Evolutionary conservation across 1,140 invertebrate genomes (phyloP), one percentile per base, ranked within the genome.

Genomic region (Stenopsyche tienmushanensis): DNA sequence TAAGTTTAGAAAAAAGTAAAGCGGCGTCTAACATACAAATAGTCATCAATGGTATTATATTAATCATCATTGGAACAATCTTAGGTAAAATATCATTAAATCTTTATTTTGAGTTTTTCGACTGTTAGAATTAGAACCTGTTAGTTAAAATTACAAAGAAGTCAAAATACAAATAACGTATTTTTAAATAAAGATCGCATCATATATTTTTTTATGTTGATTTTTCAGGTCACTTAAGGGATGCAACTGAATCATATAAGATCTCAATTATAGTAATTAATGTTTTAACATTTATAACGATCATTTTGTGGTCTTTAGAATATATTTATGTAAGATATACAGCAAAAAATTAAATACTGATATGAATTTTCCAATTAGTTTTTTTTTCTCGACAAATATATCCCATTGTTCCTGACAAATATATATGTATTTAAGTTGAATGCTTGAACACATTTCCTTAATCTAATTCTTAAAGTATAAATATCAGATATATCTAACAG

Each of bases 11-110:
- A 18, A 83, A 45, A 71, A n/a, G n/a, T 7, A 34, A 13, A 34
- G 13, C 29, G 29, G 86, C 87, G 17, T 83, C 84, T 1, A 82
- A 85, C 0, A 83, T 89, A 39, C 86, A 88, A 73, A 83, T 86
- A 78, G 78, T 87, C 24, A 77, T 80, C 26, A 87, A 86, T 72
- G 85, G 85, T 7, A 72, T 86, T 13, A 79, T 87, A 39, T 80
- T 88, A 8, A 72, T 87, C 7, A 74, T 74, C 3, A 79, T 83
- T 70, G 86, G 87, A 13, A 65, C 87, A 17, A 58, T 87, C 18
- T 70, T 89, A 70, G 87, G 87, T 89, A 74, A 72, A 67, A n/a
- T 21, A 44, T 58, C 20, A n/a, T 53, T 53, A 26, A 7, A n/a
- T n/a, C n/a, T n/a, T n/a, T 39, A n/a, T 53, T 47, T 34, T 3